Conservation (phyloP, 2,888 invertebrate species). For the Mechanitis mazaeus region DNA sequence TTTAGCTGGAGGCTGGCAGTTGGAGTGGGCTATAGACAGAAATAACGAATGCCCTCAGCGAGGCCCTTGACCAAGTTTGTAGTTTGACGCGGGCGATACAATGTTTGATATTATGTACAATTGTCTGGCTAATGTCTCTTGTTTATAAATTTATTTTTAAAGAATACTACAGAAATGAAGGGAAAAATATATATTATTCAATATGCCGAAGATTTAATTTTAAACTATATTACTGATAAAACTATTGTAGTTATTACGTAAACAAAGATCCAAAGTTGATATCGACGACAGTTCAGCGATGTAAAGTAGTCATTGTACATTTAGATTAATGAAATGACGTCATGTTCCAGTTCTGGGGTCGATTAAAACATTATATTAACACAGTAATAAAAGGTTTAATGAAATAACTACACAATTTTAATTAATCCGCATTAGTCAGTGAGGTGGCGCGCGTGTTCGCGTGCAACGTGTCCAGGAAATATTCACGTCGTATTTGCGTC, state of each 20-base stretch:
- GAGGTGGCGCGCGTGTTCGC: conserved; percentile 25
- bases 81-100: conserved; percentile 26
- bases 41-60: conserved; percentile 11
- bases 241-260: no score
- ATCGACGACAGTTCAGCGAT: no score
- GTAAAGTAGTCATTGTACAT: no score
- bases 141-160: not conserved
- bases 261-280: no score
- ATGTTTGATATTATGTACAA: conserved; percentile 31
- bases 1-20: not conserved
- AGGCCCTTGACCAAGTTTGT: conserved; percentile 22
- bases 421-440: conserved; percentile 11
- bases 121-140: conserved; percentile 1
- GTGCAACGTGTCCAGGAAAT: conserved; percentile 28
- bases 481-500: conserved; percentile 37
- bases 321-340: no score
- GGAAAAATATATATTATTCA: no score
- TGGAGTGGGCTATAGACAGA: conserved; percentile 8
- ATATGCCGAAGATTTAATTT: no score
- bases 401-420: conserved; percentile 4
- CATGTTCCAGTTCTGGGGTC: no score
- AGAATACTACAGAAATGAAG: no score
- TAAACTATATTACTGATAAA: no score
- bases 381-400: no score
- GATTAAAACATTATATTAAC: no score